Base-by-base conservation (phyloP, 2,888 invertebrate species). In the Parnassius orleans region DNA sequence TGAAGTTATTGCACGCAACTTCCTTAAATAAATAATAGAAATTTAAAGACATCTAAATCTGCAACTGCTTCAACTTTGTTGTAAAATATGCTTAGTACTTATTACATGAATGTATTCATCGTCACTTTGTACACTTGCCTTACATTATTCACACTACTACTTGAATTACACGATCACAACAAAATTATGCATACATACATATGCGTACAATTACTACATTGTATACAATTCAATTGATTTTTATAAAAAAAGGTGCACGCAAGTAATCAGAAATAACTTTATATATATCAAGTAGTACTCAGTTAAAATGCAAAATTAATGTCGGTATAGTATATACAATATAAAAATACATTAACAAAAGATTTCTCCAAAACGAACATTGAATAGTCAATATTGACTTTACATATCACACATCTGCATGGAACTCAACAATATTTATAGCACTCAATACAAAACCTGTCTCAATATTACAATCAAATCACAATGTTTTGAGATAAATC, bases 331-430 rank as follows among this genome's bases (percentile, higher is more conserved):
- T 53, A 43, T 24, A 50, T 52, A 63, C 33, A 33, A 33, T 52
- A 59, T 55, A 63, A 51, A 56, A 59, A 55, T 59, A 56, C 46
- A 59, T 41, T 57, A 15, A 52, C 33, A 15, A 48, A 63, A 57
- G 19, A 57, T 57, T 58, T 60, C 42, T 42, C 19, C 52, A 43
- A 15, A 43, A 56, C 43, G 24, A 56, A 47, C 47, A 41, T 33
- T 43, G 47, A 48, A 48, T 14, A 55, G 55, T 56, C 58, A 63
- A 54, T 44, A 59, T 47, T 42, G 53, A 44, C 55, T 41, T 56
- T 52, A 43, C 50, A 60, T 65, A 65, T 67, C 65, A 67, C 64
- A 63, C 62, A 62, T 52, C 53, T 63, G 61, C 62, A 65, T 58
- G 64, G 65, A 65, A 65, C 60, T 58, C 51, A 62, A 60, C 53